Base-by-base conservation (phyloP, 2,113 vertebrate genomes). In the Oceanodroma tethys region DNA sequence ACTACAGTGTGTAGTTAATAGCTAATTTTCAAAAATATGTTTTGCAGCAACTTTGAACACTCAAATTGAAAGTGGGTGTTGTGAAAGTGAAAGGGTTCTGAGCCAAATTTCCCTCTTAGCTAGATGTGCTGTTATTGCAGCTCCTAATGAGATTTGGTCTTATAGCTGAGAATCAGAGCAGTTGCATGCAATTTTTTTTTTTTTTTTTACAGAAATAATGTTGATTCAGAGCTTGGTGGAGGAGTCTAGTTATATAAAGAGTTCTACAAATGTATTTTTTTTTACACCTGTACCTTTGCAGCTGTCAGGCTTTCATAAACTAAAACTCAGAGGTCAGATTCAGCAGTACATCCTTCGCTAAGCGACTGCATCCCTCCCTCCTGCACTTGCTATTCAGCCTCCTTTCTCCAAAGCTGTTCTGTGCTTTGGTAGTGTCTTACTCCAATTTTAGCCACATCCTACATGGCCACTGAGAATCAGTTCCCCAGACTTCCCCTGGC, bases 121-220 rank as follows among this genome's bases (percentile, higher is more conserved):
- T 91, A 75, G 73, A 81, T 81, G n/a, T 13, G 58, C 20, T 92
- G 67, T 58, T 94, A 93, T 40, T 94, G 82, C 79, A 76, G 66
- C 50, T 87, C 21, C 78, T 96, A 91, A 93, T 60, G 75, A 95
- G 76, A 91, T 91, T 86, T 72, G 25, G 27, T 75, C 80, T 86
- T 84, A 67, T 23, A 95, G 68, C 80, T 56, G 75, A 95, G 83
- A 86, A 84, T 67, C 76, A 75, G 47, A 92, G 72, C 36, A 93
- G 48, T 65, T 80, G 42, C 55, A 62, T 66, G 62, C 70, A 81
- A 74, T 88, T 87, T 63, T 60, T 56, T 17, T 65, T 70, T 74
- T 75, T 70, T 74, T 76, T 80, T 23, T 20, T 5, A 59, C 40
- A 21, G 62, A 94, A 94, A 85, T 55, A 59, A 59, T 56, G 21